Evolutionary conservation across 2,888 invertebrate species (phyloP).

Genomic region (Biston stratarius): DNA sequence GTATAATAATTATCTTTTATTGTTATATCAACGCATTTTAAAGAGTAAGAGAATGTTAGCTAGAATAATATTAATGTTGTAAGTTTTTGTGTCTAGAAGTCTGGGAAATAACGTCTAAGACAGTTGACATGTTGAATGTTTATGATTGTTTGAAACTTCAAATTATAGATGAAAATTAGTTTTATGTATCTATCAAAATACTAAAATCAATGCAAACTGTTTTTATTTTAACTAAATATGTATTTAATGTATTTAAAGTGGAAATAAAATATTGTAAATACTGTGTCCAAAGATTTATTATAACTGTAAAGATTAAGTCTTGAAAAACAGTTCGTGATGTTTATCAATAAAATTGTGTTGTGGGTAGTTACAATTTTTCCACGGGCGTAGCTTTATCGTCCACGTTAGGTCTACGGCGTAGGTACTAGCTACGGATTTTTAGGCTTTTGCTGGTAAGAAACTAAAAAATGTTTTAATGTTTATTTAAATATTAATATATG

Average conservation of each 20-base stretch:
- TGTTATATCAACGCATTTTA: constrained; percentile 18
- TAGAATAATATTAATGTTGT: constrained; percentile 29
- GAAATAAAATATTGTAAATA: constrained; percentile 33
- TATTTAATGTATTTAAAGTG: constrained; percentile 21
- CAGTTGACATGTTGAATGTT: constrained; percentile 57
- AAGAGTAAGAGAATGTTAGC: constrained; percentile 22
- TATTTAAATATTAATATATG: no score
- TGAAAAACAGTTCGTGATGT: constrained; percentile 14
- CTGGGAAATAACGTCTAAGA: constrained; percentile 50
- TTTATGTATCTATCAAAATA: constrained; percentile 48
- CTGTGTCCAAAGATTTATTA: constrained; percentile 21
- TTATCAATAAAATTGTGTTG: constrained; percentile 17
- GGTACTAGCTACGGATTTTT: constrained; percentile 28
- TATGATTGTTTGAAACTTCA: constrained; percentile 60
- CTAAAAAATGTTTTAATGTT: not conserved
- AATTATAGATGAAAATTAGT: constrained; percentile 55
- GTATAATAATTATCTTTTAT: constrained; percentile 1
- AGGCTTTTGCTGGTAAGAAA: constrained; percentile 7
- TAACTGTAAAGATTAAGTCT: constrained; percentile 13
- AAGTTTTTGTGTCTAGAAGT: constrained; percentile 56
- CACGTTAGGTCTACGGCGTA: constrained; percentile 15
- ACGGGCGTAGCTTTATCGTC: constrained; percentile 17
- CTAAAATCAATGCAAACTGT: not conserved
- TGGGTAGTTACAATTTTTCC: constrained; percentile 6
- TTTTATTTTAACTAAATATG: constrained; percentile 34